phyloP scores from a whole-genome alignment of 2,888 invertebrate genomes.

The Salticus scenicus region DNA sequence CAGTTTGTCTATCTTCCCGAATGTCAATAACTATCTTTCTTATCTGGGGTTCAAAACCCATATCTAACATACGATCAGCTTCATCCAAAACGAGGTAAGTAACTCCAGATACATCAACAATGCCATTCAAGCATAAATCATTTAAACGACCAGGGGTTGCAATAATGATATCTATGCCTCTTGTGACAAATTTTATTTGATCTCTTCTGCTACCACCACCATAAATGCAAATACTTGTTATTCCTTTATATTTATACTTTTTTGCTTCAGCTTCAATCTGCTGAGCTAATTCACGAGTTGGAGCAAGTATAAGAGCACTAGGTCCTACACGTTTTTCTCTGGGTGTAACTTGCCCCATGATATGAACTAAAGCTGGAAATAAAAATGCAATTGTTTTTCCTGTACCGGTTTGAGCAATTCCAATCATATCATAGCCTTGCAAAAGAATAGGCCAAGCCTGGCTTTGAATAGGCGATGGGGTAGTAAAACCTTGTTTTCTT shows the following conservation, averaged over 20 bases:
- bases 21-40: conserved; percentile 86
- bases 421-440: conserved; percentile 93
- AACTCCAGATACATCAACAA: conserved; percentile 84
- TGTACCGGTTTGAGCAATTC: conserved; percentile 88
- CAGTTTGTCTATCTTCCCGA: conserved; percentile 90
- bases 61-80: conserved; percentile 82
- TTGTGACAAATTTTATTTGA: conserved; percentile 84
- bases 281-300: conserved; percentile 92
- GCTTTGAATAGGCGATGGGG: conserved; percentile 92
- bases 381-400: conserved; percentile 96
- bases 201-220: conserved; percentile 89
- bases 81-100: conserved; percentile 95
- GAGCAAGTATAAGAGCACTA: conserved; percentile 90
- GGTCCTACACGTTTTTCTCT: conserved; percentile 85
- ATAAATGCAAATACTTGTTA: conserved; percentile 91
- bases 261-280: conserved; percentile 94
- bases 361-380: conserved; percentile 93
- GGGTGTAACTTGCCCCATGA: conserved; percentile 87
- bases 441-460: conserved; percentile 96
- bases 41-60: conserved; percentile 81
- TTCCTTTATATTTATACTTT: conserved; percentile 91
- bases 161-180: conserved; percentile 94
- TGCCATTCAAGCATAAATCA: conserved; percentile 85
- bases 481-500: conserved; percentile 84
- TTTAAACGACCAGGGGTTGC: conserved; percentile 95